Base-by-base conservation (phyloP, 1,140 invertebrate genomes). In the Sogatella furcifera region DNA sequence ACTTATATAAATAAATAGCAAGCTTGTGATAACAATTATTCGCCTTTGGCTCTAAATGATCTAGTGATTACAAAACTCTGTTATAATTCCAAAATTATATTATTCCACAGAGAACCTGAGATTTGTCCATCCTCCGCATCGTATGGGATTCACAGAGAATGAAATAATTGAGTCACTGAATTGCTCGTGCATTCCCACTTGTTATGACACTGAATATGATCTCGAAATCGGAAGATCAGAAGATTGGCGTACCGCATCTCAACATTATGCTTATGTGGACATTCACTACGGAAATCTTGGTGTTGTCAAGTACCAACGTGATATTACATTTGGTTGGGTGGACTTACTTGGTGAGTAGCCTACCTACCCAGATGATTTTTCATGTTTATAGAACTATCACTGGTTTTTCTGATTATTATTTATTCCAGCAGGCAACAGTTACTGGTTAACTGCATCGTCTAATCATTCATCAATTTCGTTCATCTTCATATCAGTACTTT, bases 101-200 rank as follows among this genome's bases (percentile, higher is more conserved):
- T 34, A 59, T 44, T n/a, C 8, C 19, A 13, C 34, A 65, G 64
- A 55, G 28, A 28, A 59, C 34, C 55, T 64, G 17, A 61, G 59
- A 59, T 49, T 65, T 46, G 28, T 65, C 34, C 42, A 44, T 4
- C 65, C 65, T 0, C 65, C 65, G 8, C 28, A 57, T 14, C 52
- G 61, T 8, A 61, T 55, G 9, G 65, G 65, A 15, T 65, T 66
- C 59, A 60, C 63, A 6, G 5, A 24, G 15, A 22, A 54, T n/a
- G 44, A 46, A 4, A 43, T 64, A 10, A 57, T 54, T 8, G 42
- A 62, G 15, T 65, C 64, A 6, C 53, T 65, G 9, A 59, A 65
- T 49, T 67, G 66, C 59, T 63, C 64, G 11, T 67, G 66, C 42
- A 49, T 60, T 15, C 62, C 66, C 3, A 66, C 66, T 1, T 67